Base-by-base conservation (phyloP, 2,797 vertebrate genomes). In the Phaenicophaeus curvirostris region DNA sequence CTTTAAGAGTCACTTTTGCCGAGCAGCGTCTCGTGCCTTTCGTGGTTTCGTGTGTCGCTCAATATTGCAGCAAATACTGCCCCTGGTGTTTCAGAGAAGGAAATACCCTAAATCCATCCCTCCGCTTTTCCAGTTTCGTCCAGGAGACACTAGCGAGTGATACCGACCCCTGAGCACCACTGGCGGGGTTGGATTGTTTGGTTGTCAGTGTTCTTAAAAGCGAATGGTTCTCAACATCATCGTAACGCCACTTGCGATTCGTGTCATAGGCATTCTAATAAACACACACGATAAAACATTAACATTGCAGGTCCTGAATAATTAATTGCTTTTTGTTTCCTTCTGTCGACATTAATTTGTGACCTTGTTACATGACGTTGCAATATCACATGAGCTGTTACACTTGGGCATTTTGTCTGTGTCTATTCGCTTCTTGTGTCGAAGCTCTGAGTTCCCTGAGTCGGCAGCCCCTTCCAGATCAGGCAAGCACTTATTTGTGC, bases 51-150 rank as follows among this genome's bases (percentile, higher is more conserved):
- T 24, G 9, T 42, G 16, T 23, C 33, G 12, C 67, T 80, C 89
- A 75, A 93, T 44, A 35, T 39, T 3, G 0, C 89, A 91, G 96
- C 83, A 18, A 95, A 96, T 92, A 82, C 95, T 95, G 96, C 96
- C 96, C 94, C 95, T 61, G 66, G 41, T 66, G 96, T 84, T 85
- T 15, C 85, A 30, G 39, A 75, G 73, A 12, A 37, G 69, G 42
- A 94, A 95, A 66, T 33, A 39, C 39, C 18, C 37, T 6, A 91
- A 69, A 62, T 46, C 31, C 41, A 6, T 8, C 57, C 35, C 51
- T 62, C 35, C 3, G 41, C 68, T 51, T 46, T 23, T 3, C 15
- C 14, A 39, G 42, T 41, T 73, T 30, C 30, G 23, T n/a, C 44
- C 35, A 13, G 58, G 35, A 92, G 24, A 39, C 13, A 20, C 72